Conservation (phyloP, 2,888 invertebrate genomes). For the Perithous albicinctus region DNA sequence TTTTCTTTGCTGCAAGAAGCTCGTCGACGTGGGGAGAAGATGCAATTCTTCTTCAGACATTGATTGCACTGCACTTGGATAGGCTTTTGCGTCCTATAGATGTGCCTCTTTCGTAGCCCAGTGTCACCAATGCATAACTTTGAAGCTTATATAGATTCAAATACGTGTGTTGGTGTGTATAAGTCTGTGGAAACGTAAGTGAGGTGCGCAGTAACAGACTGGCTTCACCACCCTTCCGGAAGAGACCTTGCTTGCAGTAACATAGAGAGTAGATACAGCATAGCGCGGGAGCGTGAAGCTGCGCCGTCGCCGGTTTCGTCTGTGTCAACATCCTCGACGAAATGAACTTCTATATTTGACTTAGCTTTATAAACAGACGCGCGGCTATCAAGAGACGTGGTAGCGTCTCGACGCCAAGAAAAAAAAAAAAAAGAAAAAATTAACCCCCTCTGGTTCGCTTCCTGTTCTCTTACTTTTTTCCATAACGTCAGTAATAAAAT, state of each 20-base stretch:
- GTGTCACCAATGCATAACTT: conserved; percentile 26
- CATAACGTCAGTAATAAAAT: conserved; percentile 37
- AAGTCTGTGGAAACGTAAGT: background rate
- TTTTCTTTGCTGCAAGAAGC: conserved; percentile 32
- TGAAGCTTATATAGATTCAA: conserved; percentile 6
- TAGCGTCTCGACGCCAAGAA: too few species aligned
- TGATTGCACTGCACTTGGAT: conserved; percentile 50
- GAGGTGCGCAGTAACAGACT: conserved; percentile 20
- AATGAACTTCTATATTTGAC: conserved; percentile 69
- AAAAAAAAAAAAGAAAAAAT: too few species aligned
- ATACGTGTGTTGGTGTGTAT: conserved; percentile 4
- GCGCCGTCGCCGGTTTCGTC: conserved; percentile 46
- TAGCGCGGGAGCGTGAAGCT: conserved; percentile 25
- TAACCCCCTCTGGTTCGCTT: conserved; percentile 2
- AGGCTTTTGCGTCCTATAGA: background rate
- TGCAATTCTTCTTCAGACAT: conserved; percentile 60
- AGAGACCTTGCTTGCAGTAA: conserved; percentile 12
- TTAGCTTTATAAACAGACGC: conserved; percentile 64
- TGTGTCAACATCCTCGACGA: conserved; percentile 62
- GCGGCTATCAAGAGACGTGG: too few species aligned
- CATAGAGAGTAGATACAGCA: background rate
- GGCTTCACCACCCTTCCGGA: conserved; percentile 25
- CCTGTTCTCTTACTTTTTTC: background rate
- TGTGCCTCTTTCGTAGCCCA: background rate
- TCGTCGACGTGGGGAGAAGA: conserved; percentile 35